Conservation (phyloP, 2,113 vertebrate genomes). For the Cheirogaleus medius region DNA sequence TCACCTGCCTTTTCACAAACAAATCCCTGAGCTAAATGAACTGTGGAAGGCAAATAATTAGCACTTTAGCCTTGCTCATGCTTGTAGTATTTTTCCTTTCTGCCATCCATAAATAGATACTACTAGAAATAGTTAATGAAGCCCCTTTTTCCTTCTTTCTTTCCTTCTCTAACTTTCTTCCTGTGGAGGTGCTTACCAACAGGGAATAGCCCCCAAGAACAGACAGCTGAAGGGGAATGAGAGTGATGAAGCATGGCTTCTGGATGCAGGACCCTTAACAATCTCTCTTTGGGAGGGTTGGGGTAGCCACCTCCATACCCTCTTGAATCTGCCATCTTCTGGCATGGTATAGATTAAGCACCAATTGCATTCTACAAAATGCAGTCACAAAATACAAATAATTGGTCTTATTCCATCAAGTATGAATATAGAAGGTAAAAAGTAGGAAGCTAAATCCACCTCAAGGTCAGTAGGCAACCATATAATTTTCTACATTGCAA, state of each 20-base stretch:
- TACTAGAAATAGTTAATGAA: background rate
- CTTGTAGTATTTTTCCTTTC: background rate
- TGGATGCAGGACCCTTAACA: background rate
- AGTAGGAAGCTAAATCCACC: constrained; percentile 12
- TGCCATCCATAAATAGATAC: background rate
- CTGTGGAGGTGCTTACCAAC: background rate
- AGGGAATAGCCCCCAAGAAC: background rate
- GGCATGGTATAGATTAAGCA: background rate
- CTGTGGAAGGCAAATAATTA: background rate
- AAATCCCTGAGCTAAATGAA: background rate
- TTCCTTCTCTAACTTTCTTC: background rate
- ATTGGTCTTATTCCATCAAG: constrained; percentile 45
- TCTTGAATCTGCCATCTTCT: background rate
- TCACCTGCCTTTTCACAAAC: background rate
- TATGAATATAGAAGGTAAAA: constrained; percentile 41
- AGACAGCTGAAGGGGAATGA: background rate
- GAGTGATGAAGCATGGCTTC: background rate
- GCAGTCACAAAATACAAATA: constrained; percentile 36
- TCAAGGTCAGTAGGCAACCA: constrained; percentile 1
- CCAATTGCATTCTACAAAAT: background rate
- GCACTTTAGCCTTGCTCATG: background rate
- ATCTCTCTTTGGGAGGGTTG: background rate
- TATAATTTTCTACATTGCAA: background rate
- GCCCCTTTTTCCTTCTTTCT: background rate
- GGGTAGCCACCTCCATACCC: too few species aligned